Evolutionary conservation across 2,888 invertebrate species (phyloP), one percentile per base, ranked within the genome.

Genomic region (Anoncus sp.): DNA sequence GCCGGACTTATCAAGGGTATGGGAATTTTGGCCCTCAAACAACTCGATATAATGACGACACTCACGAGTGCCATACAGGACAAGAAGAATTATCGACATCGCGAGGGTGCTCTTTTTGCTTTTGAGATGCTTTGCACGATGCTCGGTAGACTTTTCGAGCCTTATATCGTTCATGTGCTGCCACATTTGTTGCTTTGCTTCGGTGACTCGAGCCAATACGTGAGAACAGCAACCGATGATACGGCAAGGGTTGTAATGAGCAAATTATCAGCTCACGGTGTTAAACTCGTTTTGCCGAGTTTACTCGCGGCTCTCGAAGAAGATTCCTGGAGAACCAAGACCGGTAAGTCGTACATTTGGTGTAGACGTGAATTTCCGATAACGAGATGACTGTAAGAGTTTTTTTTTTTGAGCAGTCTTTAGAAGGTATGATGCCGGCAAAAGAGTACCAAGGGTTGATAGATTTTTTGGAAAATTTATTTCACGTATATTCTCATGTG

Each of bases 291-390:
- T 72, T 93, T 99, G 84, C 99, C 99, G 0, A 96, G 98, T 78
- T 93, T 99, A 80, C 92, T 99, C 79, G 96, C 96, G 85, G 99
- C 98, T 38, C 92, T 99, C 71, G 97, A 99, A 90, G 98, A 99
- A 90, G 99, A 99, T 92, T 98, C 98, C 16, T 99, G 99, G 99
- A 93, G 99, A 87, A 99, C 99, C 0, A 99, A 99, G 92, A 97
- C 97, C 7, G 98, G 96, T 95, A 65, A 84, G 81, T 77, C 57
- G 63, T 31, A 12, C 9, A 43, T 18, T 4, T 2, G 10, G n/a
- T 45, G 4, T 7, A 27, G 27, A 20, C 14, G 1, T 38, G 16
- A 18, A 38, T 40, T 55, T 16, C 9, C 22, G 12, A 6, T 3
- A 27, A 53, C 6, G n/a, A 1, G 16, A 9, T 40, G 40, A 20